Percentiles rank a stretch among this genome's conserved stretches.
These are phyloP conservation scores for Anastatus disparis DNA, from an alignment of 1,140 invertebrate genomes.

Conservation along the genomic window DNA sequence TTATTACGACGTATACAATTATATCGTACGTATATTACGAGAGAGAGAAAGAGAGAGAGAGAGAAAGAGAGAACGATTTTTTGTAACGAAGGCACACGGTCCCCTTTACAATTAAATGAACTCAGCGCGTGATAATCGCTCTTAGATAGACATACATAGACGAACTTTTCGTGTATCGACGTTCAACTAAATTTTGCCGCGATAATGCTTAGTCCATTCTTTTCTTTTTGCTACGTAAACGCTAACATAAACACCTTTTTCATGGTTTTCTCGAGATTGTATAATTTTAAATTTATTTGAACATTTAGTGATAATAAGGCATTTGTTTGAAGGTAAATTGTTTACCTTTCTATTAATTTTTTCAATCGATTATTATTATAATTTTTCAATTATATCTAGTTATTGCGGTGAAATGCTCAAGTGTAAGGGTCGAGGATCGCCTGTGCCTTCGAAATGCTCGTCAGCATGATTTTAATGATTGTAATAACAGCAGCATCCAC, in stretches of 20 bases:
- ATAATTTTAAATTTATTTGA: background rate
- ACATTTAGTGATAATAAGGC: background rate
- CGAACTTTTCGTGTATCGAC: slow-evolving; percentile 59
- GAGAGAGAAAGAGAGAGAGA: too few relatives aligned
- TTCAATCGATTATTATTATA: slow-evolving; percentile 7
- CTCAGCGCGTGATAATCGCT: slow-evolving; percentile 59
- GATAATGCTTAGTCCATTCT: slow-evolving; percentile 55
- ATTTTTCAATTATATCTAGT: slow-evolving; percentile 40
- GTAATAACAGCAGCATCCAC: slow-evolving; percentile 56
- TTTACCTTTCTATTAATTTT: too few relatives aligned
- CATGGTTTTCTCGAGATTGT: background rate
- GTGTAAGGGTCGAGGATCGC: slow-evolving; percentile 67
- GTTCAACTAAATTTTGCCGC: slow-evolving; percentile 65
- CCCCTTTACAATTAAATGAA: slow-evolving; percentile 64
- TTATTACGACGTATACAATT: slow-evolving; percentile 45
- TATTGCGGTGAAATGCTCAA: slow-evolving; percentile 61
- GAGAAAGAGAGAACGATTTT: slow-evolving; percentile 19
- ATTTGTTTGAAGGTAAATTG: too few relatives aligned
- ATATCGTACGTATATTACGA: slow-evolving; percentile 50
- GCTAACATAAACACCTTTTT: too few relatives aligned
- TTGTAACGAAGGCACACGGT: slow-evolving; percentile 63
- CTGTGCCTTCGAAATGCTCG: slow-evolving; percentile 63
- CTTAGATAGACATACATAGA: slow-evolving; percentile 47
- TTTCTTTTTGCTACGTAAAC: too few relatives aligned
- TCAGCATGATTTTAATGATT: slow-evolving; percentile 49